phyloP scores from a whole-genome alignment of 2,113 vertebrate species.

The Benitochromis conjunctus region DNA sequence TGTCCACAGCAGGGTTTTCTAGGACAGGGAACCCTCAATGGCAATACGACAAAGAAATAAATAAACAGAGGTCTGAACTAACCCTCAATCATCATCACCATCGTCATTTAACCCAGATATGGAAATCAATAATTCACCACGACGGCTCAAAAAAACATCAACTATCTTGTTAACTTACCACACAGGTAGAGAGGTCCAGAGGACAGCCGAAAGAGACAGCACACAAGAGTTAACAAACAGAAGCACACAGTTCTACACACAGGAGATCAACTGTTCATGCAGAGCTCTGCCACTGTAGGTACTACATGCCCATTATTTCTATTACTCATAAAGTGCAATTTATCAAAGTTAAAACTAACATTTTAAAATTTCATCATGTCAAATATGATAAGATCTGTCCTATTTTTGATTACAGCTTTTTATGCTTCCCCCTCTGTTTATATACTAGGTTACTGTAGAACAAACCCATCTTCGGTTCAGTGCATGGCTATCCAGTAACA shows the following conservation, averaged over 20 bases:
- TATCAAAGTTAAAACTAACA: background rate
- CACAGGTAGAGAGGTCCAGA: constrained; percentile 62
- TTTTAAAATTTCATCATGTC: background rate
- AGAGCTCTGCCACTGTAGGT: background rate
- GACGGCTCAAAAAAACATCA: constrained; percentile 32
- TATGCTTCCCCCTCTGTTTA: background rate
- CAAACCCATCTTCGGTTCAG: background rate
- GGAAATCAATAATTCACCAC: constrained; percentile 12
- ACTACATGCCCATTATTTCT: background rate
- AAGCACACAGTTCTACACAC: constrained; percentile 18
- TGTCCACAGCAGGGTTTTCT: background rate
- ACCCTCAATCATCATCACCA: background rate
- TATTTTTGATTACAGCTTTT: background rate
- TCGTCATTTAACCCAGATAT: background rate
- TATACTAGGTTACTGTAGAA: background rate
- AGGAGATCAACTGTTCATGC: background rate
- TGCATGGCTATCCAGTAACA: background rate
- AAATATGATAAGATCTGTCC: background rate
- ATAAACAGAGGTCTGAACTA: background rate
- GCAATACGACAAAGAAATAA: background rate
- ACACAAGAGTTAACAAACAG: constrained; percentile 63
- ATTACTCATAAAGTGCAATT: background rate
- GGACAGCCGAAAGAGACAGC: constrained; percentile 69
- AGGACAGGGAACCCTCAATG: background rate
- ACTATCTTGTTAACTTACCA: constrained; percentile 67